Evolutionary conservation across 2,113 vertebrate species (phyloP).

Genomic region (Phoenicopterus ruber): DNA sequence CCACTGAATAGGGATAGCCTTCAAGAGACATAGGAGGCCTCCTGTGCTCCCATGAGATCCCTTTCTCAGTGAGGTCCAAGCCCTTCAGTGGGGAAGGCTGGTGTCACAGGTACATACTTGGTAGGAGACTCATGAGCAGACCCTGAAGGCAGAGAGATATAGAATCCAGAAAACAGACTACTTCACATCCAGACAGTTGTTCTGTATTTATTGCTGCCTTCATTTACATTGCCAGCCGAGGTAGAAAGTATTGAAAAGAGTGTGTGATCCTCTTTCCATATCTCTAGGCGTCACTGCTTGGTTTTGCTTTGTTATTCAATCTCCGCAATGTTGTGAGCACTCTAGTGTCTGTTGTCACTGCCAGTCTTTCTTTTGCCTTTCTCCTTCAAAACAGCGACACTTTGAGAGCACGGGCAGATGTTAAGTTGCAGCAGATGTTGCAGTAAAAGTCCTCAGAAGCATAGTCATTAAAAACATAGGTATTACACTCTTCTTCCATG

Average conservation of each 20-base stretch:
- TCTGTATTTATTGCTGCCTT: neutral
- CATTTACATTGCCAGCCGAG: neutral
- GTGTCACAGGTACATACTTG: neutral
- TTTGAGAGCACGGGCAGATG: neutral
- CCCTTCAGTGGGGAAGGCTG: neutral
- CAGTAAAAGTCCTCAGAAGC: neutral
- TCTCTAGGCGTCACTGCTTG: neutral
- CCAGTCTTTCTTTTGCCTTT: neutral
- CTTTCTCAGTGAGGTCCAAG: neutral
- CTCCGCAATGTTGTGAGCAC: neutral
- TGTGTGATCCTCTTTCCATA: neutral
- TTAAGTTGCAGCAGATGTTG: neutral
- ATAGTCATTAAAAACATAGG: neutral
- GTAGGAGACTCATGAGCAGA: neutral
- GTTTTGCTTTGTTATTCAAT: neutral
- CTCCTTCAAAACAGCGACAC: neutral
- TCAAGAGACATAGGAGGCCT: neutral
- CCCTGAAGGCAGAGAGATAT: neutral
- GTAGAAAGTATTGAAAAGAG: neutral
- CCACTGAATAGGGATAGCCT: rapidly evolving
- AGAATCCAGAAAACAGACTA: neutral
- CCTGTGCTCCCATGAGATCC: neutral
- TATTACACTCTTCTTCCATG: too few species aligned
- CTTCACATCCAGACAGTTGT: neutral
- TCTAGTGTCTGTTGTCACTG: neutral